Conservation (phyloP, 2,888 invertebrate genomes). For the Linnaemya vulpina region DNA sequence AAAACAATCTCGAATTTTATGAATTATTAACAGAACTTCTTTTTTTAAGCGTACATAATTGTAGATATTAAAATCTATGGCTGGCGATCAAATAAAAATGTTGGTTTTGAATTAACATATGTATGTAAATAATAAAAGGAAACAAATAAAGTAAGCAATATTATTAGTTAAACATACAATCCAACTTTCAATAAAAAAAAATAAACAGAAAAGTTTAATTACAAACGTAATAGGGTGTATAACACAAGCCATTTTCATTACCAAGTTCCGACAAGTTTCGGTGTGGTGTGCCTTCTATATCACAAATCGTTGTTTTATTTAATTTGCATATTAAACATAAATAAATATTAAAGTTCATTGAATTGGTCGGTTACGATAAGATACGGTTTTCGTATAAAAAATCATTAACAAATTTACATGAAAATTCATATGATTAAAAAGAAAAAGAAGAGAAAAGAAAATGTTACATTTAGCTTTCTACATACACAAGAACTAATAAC, state of each 20-base stretch:
- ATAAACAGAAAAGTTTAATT: constrained; percentile 21
- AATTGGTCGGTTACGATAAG: constrained; percentile 28
- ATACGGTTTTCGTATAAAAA: constrained; percentile 28
- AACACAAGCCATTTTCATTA: constrained; percentile 77
- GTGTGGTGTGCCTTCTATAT: constrained; percentile 82
- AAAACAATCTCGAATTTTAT: constrained; percentile 65
- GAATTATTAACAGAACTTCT: neutral
- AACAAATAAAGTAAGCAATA: constrained; percentile 31
- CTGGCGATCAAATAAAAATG: constrained; percentile 38
- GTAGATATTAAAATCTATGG: constrained; percentile 23
- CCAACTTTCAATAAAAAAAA: constrained; percentile 35
- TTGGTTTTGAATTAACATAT: neutral
- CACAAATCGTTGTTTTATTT: constrained; percentile 63
- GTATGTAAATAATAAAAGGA: neutral
- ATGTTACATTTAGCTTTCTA: constrained; percentile 57
- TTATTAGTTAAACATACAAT: constrained; percentile 44
- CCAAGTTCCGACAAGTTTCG: constrained; percentile 84
- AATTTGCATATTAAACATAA: constrained; percentile 40
- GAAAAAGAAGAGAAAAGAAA: constrained; percentile 51
- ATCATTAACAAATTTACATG: constrained; percentile 35
- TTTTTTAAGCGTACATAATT: constrained; percentile 20
- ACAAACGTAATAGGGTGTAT: constrained; percentile 27
- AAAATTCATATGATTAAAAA: constrained; percentile 40
- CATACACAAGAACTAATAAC: constrained; percentile 41
- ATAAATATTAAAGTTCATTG: constrained; percentile 38